These are phyloP conservation scores for Leptinotarsa juncta DNA, from an alignment of 2,888 invertebrate genomes.

Conservation along the genomic window DNA sequence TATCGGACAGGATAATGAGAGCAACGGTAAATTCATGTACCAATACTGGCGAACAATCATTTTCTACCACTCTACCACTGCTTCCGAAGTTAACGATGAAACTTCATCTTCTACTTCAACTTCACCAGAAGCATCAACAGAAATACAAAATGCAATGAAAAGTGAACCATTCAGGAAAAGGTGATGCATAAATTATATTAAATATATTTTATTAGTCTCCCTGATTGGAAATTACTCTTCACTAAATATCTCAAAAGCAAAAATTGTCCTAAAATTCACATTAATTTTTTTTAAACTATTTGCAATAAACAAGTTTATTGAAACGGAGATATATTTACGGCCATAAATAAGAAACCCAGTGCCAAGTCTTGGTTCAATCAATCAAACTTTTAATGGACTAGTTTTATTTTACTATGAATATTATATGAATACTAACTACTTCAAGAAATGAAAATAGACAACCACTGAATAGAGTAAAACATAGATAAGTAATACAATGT, in stretches of 20 bases:
- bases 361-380: not conserved
- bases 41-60: conserved; percentile 1
- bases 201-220: not conserved
- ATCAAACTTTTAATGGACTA: not conserved
- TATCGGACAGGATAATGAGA: too few relatives aligned
- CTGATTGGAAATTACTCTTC: not conserved
- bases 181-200: not conserved
- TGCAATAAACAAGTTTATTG: not conserved
- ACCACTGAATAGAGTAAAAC: not conserved
- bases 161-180: not conserved
- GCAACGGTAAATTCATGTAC: too few relatives aligned
- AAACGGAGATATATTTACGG: not conserved
- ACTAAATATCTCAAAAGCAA: not conserved
- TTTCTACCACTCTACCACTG: conserved; percentile 11
- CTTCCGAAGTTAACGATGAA: not conserved
- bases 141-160: not conserved
- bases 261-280: not conserved
- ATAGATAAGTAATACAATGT: not conserved
- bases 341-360: not conserved
- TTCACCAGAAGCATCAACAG: conserved; percentile 1
- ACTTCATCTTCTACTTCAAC: not conserved
- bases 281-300: not conserved
- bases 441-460: not conserved
- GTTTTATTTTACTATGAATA: not conserved
- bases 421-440: not conserved